phyloP scores from a whole-genome alignment of 2,797 vertebrate genomes.

The Parauchenoglanis punctatus region DNA sequence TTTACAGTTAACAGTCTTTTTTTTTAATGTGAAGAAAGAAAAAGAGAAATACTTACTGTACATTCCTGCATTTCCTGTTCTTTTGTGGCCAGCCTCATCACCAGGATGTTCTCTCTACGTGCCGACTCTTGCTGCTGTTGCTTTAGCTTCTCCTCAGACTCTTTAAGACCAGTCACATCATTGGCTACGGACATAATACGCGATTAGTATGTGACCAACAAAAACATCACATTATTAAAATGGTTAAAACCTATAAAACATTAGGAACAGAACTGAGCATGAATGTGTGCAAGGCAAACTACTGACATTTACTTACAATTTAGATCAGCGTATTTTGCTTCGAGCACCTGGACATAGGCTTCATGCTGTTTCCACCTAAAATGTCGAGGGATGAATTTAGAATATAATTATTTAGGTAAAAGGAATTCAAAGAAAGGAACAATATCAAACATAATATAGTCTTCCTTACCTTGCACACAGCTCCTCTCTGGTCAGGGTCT shows the following conservation, averaged over 20 bases:
- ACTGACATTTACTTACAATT: slow-evolving; percentile 86
- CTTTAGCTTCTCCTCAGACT: slow-evolving; percentile 98
- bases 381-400: too few relatives aligned
- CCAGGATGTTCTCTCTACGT: slow-evolving; percentile 97
- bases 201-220: not conserved
- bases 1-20: not conserved
- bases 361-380: slow-evolving; percentile 98
- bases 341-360: slow-evolving; percentile 93
- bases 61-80: slow-evolving; percentile 99
- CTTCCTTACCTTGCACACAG: slow-evolving; percentile 88
- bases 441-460: not conserved
- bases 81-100: slow-evolving; percentile 98
- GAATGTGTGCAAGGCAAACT: slow-evolving; percentile 24
- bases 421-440: slow-evolving; percentile 4
- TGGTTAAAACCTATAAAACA: not conserved
- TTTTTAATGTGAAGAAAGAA: not conserved
- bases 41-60: slow-evolving; percentile 85
- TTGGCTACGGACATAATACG: slow-evolving; percentile 78
- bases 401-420: not conserved
- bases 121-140: slow-evolving; percentile 99
- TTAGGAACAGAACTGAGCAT: not conserved
- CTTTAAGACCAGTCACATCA: slow-evolving; percentile 94
- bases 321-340: slow-evolving; percentile 95
- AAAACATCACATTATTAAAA: not conserved
- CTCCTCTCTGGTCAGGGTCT: slow-evolving; percentile 95